Evolutionary conservation across 2,113 vertebrate genomes (phyloP).

Genomic region (Calyptomena viridis): DNA sequence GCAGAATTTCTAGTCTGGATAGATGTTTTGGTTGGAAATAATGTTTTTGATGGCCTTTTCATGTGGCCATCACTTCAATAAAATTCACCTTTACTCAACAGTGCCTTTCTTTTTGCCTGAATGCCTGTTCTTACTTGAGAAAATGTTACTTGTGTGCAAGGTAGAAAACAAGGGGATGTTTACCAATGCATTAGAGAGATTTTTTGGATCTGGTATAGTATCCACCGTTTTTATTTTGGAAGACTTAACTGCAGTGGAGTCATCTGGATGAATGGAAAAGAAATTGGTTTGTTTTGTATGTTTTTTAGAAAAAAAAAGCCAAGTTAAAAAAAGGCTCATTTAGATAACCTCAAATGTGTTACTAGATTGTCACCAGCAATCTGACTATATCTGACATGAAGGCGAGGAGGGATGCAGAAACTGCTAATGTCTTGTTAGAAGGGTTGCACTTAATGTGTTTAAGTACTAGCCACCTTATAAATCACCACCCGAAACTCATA

Average conservation of each 20-base stretch:
- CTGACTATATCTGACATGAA: not conserved
- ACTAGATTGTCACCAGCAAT: not conserved
- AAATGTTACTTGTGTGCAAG: not conserved
- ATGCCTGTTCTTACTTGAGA: not conserved
- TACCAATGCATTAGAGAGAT: not conserved
- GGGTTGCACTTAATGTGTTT: not conserved
- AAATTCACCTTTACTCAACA: constrained; percentile 14
- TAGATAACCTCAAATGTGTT: not conserved
- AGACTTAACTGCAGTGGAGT: not conserved
- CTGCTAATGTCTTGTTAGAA: not conserved
- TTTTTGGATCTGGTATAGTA: not conserved
- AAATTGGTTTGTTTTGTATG: not conserved
- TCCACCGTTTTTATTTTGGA: not conserved
- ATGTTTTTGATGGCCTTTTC: not conserved
- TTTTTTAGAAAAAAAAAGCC: not conserved
- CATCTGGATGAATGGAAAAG: not conserved
- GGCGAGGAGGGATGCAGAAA: not conserved
- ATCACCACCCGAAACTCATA: not conserved
- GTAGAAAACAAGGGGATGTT: not conserved
- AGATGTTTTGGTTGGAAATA: not conserved
- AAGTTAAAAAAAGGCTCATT: not conserved
- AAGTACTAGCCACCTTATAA: not conserved
- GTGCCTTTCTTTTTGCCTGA: not conserved
- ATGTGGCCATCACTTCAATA: not conserved
- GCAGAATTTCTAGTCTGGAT: not conserved